A percentile compares a stretch with the other conserved stretches of the same genome.
These are phyloP conservation scores for Chionodraco myersi DNA, from an alignment of 2,113 vertebrate genomes.

Conservation along the genomic window DNA sequence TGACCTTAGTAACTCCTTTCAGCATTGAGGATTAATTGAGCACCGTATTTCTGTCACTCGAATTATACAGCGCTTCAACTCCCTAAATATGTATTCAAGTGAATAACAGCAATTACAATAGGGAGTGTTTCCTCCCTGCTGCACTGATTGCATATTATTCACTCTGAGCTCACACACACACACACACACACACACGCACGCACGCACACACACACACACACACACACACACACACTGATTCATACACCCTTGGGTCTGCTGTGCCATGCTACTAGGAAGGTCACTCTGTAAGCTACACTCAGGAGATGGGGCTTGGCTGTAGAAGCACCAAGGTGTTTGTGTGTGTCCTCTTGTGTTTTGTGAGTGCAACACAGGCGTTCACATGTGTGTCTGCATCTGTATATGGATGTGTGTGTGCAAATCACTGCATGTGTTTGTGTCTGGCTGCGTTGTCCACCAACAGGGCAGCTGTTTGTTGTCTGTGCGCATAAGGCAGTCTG, in stretches of 20 bases:
- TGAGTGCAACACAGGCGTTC: not conserved
- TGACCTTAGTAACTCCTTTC: not conserved
- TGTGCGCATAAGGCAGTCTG: constrained; percentile 16
- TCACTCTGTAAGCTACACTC: constrained; percentile 28
- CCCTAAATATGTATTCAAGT: constrained; percentile 1
- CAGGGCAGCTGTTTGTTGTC: constrained; percentile 54
- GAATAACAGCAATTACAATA: not conserved
- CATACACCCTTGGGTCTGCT: not conserved
- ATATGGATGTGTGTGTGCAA: not conserved
- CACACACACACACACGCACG: not conserved
- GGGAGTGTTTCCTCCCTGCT: not conserved
- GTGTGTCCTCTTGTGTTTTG: not conserved
- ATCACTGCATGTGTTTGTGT: constrained; percentile 17
- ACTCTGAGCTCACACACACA: not conserved
- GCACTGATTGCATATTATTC: constrained; percentile 9
- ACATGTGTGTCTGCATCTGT: constrained; percentile 11
- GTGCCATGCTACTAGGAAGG: constrained; percentile 28
- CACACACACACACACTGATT: not conserved
- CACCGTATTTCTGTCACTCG: not conserved
- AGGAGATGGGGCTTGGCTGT: constrained; percentile 8
- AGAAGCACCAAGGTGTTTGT: not conserved
- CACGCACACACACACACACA: not conserved
- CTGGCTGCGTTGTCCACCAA: constrained; percentile 30
- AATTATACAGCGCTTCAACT: not conserved
- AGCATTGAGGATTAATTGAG: not conserved